phyloP scores from a whole-genome alignment of 2,113 vertebrate genomes.

The Lipophrys pholis region DNA sequence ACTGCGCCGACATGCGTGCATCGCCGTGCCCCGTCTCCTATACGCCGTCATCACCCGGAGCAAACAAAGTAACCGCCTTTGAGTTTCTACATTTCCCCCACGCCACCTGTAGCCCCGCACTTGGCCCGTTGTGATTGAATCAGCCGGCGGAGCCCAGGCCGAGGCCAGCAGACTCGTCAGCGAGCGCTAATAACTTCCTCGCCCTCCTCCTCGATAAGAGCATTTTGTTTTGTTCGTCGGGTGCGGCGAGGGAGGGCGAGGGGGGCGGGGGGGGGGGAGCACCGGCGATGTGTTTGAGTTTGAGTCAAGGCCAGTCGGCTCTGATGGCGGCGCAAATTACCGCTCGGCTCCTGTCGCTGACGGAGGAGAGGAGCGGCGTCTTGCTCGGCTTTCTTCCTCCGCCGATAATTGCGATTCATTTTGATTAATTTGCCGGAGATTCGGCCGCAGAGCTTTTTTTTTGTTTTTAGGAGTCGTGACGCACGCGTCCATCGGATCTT shows the following conservation, averaged over 20 bases:
- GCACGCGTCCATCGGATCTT: not conserved
- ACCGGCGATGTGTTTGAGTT: constrained; percentile 45
- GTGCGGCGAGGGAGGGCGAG: not conserved
- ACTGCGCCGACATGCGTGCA: constrained; percentile 1
- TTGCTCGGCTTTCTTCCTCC: constrained; percentile 20
- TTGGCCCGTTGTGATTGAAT: constrained; percentile 48
- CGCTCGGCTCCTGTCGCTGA: constrained; percentile 9
- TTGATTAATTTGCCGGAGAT: not conserved
- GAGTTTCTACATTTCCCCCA: constrained; percentile 32
- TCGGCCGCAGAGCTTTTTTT: not conserved
- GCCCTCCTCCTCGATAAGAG: constrained; percentile 46
- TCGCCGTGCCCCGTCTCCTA: not conserved
- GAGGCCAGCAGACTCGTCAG: constrained; percentile 56
- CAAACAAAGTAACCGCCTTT: constrained; percentile 31
- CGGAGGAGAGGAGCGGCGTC: constrained; percentile 9
- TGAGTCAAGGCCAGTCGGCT: constrained; percentile 54
- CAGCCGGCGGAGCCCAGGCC: constrained; percentile 24
- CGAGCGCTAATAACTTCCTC: constrained; percentile 46
- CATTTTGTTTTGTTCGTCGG: constrained; percentile 56
- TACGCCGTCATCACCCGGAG: constrained; percentile 1
- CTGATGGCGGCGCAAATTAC: constrained; percentile 41
- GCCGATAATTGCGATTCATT: constrained; percentile 2
- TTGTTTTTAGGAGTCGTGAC: not conserved
- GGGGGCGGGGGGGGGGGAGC: not conserved
- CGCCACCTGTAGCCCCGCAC: constrained; percentile 44